Base-by-base conservation (phyloP, 2,113 vertebrate species). In the Hippocampus zosterae region DNA sequence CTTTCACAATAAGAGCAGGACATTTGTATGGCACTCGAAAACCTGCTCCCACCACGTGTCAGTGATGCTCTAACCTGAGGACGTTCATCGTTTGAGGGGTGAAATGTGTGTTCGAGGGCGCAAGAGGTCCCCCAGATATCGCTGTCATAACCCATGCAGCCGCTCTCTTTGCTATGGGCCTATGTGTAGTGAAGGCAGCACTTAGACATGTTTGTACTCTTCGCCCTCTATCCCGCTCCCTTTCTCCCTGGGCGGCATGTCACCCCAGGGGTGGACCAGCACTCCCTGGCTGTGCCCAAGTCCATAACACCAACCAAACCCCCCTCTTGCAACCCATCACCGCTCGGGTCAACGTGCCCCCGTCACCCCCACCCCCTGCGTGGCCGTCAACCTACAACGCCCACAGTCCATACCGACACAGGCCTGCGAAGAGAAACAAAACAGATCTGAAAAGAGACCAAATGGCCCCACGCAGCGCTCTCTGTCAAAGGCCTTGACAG, bases 161-260 rank as follows among this genome's bases (percentile, higher is more conserved):
- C 68, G 1, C 68, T 62, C 77, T 88, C 55, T 83, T 81, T 90
- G 87, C 91, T 85, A 84, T 85, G 88, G 87, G 70, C 80, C 88
- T 87, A 93, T 93, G 75, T 65, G 87, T 91, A 88, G 84, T 92
- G 91, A 93, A 91, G 81, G 92, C 88, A 92, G 85, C 90, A 92
- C 89, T 93, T 93, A 92, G 79, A 91, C 81, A 90, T 91, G 88
- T 92, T 93, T 92, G 91, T 93, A 91, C 88, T 90, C 83, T 83
- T 72, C 75, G 83, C 88, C 91, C 90, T 90, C 80, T 89, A 88
- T 85, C 80, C 86, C 78, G 75, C 81, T 88, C 78, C 65, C 82
- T 79, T 86, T 81, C 84, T 84, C 87, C 81, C 79, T 76, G 70
- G 90, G 90, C 86, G 44, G 65, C 81, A 76, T 86, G 83, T 88